Conservation (phyloP, 2,797 vertebrate species). For the Acrocephalus scirpaceus region DNA sequence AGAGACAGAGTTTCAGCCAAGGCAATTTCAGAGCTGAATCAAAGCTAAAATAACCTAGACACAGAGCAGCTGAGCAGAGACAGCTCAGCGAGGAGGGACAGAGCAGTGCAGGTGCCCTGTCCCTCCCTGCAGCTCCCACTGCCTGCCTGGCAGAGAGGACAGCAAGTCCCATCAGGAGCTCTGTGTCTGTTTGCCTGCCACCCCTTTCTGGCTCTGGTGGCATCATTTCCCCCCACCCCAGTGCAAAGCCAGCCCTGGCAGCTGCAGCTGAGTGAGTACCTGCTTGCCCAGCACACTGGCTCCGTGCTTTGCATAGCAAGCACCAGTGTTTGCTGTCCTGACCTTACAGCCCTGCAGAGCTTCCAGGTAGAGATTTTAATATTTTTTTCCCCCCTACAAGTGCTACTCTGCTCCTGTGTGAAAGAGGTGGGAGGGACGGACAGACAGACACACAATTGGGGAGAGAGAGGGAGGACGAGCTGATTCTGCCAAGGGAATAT, state of each 20-base stretch:
- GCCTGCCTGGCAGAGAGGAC: neutral
- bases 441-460: neutral
- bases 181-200: neutral
- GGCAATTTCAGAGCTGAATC: constrained; percentile 29
- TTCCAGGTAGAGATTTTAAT: neutral
- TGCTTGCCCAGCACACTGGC: neutral
- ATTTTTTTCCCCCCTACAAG: neutral
- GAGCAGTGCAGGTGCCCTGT: neutral
- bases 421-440: neutral
- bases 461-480: neutral
- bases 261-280: constrained; percentile 18
- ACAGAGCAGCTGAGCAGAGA: constrained; percentile 7
- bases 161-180: neutral
- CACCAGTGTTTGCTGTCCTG: neutral
- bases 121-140: neutral
- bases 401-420: rapidly evolving
- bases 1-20: constrained; percentile 43
- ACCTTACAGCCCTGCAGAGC: constrained; percentile 26
- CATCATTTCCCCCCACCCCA: neutral
- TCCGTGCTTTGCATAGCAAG: constrained; percentile 16
- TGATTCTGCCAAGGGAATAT: neutral
- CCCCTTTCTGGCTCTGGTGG: neutral
- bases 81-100: neutral
- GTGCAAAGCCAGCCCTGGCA: neutral
- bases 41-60: constrained; percentile 25